Base-by-base conservation (phyloP, 2,113 vertebrate genomes). In the Crypturellus undulatus region DNA sequence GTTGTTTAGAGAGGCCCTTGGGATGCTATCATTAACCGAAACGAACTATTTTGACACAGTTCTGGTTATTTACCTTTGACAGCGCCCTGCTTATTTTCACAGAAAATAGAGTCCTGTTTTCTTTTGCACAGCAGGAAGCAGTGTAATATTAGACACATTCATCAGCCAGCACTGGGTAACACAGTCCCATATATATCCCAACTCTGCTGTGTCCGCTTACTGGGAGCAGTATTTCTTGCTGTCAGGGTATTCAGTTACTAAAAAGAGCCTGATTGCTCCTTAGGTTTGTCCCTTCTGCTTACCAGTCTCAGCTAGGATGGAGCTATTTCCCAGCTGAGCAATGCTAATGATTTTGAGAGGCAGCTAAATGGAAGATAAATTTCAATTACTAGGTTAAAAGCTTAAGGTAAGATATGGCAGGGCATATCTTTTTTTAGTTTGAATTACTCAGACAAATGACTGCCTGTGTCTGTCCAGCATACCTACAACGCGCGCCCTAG, bases 321-420 rank as follows among this genome's bases (percentile, higher is more conserved):
- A 49, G 69, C 47, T 68, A 34, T 81, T 94, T 92, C 60, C 65
- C 47, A 64, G 77, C 32, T 86, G 77, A 86, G 42, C 65, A 60
- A 64, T 26, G 32, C 19, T 90, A 88, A 93, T 94, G 88, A 89
- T 72, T 94, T 92, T 78, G 90, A 90, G 90, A 92, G 11, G 56
- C 88, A 94, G 80, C 56, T 83, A 89, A 89, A 17, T 73, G 75
- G 59, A 93, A 90, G 24, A 84, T 9, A 84, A 51, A 78, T 84
- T 95, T 79, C 77, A 90, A 90, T 94, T 94, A 90, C 56, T 10
- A 94, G 65, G 77, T 78, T 63, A 80, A 84, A 94, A 62, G 64
- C 60, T 91, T 63, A 65, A 94, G 72, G 49, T 80, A 92, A 83
- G 32, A 6, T 80, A 21, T 34, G 49, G 52, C 36, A 85, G 49